Percentiles rank a stretch among this genome's conserved stretches.
Conservation (phyloP, 2,888 invertebrate species). For the Gnatocerus cornutus region DNA sequence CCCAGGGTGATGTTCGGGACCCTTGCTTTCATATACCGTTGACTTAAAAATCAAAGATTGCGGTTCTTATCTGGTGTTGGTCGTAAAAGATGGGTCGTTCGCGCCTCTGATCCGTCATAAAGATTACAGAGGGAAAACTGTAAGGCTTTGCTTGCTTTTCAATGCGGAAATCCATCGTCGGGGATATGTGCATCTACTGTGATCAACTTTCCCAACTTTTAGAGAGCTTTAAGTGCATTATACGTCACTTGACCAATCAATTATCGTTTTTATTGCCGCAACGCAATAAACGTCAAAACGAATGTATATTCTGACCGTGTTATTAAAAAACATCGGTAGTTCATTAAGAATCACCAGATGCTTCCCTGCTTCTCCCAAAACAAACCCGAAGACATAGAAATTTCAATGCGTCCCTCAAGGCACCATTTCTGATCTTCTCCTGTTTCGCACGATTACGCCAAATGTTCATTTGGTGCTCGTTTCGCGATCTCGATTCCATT, state of each 20-base stretch:
- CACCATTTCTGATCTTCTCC: too few relatives aligned
- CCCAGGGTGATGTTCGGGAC: background rate
- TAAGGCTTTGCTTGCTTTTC: background rate
- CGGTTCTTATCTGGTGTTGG: background rate
- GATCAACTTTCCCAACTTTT: slow-evolving; percentile 2
- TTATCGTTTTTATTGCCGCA: slow-evolving; percentile 22
- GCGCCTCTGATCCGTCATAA: background rate
- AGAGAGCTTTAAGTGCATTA: slow-evolving; percentile 7
- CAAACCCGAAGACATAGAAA: too few relatives aligned
- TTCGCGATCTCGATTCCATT: too few relatives aligned
- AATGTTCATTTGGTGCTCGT: too few relatives aligned
- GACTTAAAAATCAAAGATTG: background rate
- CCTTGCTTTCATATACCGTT: slow-evolving; percentile 1
- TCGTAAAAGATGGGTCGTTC: background rate
- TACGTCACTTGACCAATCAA: slow-evolving; percentile 18
- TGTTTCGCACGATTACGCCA: too few relatives aligned
- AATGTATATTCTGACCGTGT: slow-evolving; percentile 13
- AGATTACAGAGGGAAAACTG: background rate
- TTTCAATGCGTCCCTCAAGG: too few relatives aligned
- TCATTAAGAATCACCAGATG: slow-evolving; percentile 16
- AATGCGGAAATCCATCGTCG: background rate
- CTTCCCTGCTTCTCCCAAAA: too few relatives aligned
- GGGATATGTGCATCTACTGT: background rate
- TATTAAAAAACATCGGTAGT: slow-evolving; percentile 27
- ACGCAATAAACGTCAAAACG: slow-evolving; percentile 25